Conservation (phyloP, 2,888 invertebrate species). For the Yponomeuta evonymella region DNA sequence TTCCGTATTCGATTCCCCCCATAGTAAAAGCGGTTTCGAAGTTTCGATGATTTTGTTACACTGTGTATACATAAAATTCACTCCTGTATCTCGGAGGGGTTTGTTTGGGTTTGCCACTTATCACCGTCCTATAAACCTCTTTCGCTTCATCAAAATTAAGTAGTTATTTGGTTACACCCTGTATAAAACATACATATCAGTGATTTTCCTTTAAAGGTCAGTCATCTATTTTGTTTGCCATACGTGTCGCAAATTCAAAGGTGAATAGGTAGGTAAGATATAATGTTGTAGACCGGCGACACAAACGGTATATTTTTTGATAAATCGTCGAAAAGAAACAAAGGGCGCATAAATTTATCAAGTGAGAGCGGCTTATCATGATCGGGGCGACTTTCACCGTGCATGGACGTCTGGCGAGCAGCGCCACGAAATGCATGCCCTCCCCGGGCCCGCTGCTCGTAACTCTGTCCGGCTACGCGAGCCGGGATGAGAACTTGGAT, state of each 20-base stretch:
- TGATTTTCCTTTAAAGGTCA: neutral
- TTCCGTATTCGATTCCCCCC: no score
- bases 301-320: constrained; percentile 57
- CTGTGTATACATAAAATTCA: no score
- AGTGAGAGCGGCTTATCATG: constrained; percentile 59
- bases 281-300: neutral
- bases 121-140: no score
- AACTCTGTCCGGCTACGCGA: neutral
- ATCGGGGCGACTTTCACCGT: constrained; percentile 62
- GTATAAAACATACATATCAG: neutral
- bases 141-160: neutral
- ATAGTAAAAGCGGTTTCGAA: no score
- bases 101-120: no score
- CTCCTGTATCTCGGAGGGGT: no score
- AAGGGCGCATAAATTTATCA: constrained; percentile 72
- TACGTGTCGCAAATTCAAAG: constrained; percentile 7
- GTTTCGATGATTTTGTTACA: no score
- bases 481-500: no score
- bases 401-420: neutral
- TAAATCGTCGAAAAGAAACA: constrained; percentile 70
- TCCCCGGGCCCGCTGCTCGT: neutral
- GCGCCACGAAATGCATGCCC: neutral
- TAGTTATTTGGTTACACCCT: neutral
- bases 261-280: constrained; percentile 8
- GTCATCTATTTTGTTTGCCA: neutral